Conservation (phyloP, 2,113 vertebrate species). For the Ptilorrhoa leucosticta region DNA sequence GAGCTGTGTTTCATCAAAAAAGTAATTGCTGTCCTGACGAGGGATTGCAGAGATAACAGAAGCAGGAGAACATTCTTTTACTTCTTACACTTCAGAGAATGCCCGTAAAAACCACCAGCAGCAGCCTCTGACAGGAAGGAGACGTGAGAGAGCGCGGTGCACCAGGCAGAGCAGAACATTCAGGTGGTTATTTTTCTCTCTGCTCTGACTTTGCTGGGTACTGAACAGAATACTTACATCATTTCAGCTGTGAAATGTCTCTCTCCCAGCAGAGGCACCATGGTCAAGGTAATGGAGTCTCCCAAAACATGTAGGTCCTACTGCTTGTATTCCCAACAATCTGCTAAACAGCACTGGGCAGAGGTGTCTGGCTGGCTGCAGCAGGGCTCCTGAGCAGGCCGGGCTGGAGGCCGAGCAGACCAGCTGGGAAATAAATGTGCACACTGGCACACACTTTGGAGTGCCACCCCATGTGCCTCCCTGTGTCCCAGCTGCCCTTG, state of each 20-base stretch:
- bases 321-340: background rate
- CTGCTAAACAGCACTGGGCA: background rate
- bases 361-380: background rate
- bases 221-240: background rate
- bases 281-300: background rate
- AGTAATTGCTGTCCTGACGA: background rate
- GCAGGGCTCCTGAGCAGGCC: background rate
- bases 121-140: background rate
- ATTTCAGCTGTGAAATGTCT: background rate
- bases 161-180: background rate
- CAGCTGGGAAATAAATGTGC: background rate
- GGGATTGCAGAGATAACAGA: background rate
- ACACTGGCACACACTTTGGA: background rate
- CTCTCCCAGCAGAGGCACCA: background rate
- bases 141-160: accelerated
- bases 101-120: background rate
- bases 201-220: background rate
- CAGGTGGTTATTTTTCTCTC: background rate
- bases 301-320: background rate
- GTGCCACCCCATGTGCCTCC: background rate
- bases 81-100: background rate
- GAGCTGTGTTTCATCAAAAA: constrained; percentile 10
- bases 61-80: background rate
- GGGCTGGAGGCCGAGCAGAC: background rate
- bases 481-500: background rate